phyloP scores from a whole-genome alignment of 2,113 vertebrate genomes.

The Hiodon tergisus region DNA sequence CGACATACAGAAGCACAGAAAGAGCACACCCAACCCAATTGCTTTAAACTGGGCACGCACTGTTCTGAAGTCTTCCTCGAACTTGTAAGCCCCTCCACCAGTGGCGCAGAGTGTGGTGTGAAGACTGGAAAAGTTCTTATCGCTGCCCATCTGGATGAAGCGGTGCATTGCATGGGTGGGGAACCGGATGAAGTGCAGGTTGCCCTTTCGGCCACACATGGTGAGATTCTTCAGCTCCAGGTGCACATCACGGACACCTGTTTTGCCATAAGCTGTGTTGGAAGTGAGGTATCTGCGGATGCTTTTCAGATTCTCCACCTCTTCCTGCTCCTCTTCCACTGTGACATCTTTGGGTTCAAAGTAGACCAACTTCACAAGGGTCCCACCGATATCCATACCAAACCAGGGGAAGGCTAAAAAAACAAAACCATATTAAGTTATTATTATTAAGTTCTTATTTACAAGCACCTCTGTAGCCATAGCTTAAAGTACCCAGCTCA shows the following conservation, averaged over 20 bases:
- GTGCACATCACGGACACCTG: conserved; percentile 86
- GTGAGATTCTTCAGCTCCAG: conserved; percentile 89
- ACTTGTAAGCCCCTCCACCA: conserved; percentile 68
- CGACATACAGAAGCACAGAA: not conserved
- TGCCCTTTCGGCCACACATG: conserved; percentile 88
- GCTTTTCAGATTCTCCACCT: conserved; percentile 80
- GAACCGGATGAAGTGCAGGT: conserved; percentile 96
- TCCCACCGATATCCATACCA: conserved; percentile 97
- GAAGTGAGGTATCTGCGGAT: conserved; percentile 91
- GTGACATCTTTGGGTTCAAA: conserved; percentile 95
- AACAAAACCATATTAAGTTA: not conserved
- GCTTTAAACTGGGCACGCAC: conserved; percentile 55
- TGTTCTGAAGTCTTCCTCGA: conserved; percentile 86
- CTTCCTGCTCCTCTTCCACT: conserved; percentile 91
- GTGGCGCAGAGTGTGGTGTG: conserved; percentile 83
- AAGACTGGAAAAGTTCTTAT: conserved; percentile 93
- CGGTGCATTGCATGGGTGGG: conserved; percentile 85
- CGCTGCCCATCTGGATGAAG: conserved; percentile 91
- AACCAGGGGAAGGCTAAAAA: conserved; percentile 91
- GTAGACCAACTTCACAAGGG: conserved; percentile 87
- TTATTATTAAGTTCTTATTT: too few species aligned
- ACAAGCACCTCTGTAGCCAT: not conserved
- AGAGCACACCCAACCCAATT: not conserved
- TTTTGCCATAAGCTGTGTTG: conserved; percentile 89
- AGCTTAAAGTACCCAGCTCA: too few species aligned